These are phyloP conservation scores for Anthoscopus minutus DNA, from an alignment of 2,113 vertebrate genomes.

Conservation along the genomic window DNA sequence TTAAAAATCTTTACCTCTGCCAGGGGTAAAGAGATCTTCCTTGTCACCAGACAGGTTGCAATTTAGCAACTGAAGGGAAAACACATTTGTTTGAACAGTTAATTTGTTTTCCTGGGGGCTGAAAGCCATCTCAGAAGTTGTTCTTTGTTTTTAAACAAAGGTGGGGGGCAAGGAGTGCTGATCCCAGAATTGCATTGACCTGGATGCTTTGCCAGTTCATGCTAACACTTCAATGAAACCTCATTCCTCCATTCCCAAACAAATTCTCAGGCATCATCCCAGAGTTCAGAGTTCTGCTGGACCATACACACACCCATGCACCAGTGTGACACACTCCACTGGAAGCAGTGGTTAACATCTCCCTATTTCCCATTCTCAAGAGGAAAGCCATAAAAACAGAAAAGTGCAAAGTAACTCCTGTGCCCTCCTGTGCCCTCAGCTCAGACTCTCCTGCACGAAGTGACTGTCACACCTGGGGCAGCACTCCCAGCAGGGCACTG, in stretches of 20 bases:
- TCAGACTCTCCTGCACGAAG: fast-evolving
- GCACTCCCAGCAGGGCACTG: not conserved
- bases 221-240: not conserved
- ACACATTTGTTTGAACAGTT: not conserved
- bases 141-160: not conserved
- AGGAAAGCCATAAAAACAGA: fast-evolving
- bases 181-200: not conserved
- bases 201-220: not conserved
- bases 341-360: not conserved
- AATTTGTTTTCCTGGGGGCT: not conserved
- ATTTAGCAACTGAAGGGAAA: not conserved
- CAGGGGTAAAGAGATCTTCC: not conserved
- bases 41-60: not conserved
- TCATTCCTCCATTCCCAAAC: not conserved
- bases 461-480: not conserved
- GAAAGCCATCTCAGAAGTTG: not conserved
- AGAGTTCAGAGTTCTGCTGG: not conserved
- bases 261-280: not conserved
- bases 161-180: not conserved
- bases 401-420: not conserved
- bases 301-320: not conserved
- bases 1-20: not conserved
- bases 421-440: not conserved
- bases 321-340: not conserved
- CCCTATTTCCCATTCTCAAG: fast-evolving